These are phyloP conservation scores for Macaca nemestrina DNA, from an alignment of 2,113 vertebrate genomes.

Conservation along the genomic window DNA sequence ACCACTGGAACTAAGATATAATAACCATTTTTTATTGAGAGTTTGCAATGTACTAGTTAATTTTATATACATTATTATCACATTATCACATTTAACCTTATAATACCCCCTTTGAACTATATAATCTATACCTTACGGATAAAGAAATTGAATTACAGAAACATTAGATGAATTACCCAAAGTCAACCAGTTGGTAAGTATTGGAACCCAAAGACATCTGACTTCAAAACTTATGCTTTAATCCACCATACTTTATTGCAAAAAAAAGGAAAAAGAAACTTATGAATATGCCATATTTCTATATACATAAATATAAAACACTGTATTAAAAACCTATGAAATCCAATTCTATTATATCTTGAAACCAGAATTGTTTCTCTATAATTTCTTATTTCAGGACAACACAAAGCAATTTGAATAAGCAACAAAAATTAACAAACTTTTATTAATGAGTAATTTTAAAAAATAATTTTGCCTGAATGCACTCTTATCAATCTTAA, in stretches of 20 bases:
- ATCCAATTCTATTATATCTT: neutral
- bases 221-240: neutral
- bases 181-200: neutral
- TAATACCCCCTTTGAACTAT: neutral
- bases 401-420: neutral
- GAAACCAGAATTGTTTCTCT: neutral
- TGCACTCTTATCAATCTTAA: neutral
- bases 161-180: neutral
- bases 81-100: neutral
- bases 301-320: neutral
- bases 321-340: neutral
- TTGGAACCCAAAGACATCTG: neutral
- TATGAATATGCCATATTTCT: neutral
- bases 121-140: neutral
- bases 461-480: slow-evolving; percentile 2
- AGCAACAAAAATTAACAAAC: neutral
- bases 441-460: neutral
- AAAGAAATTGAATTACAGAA: neutral
- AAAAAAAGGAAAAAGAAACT: slow-evolving; percentile 29
- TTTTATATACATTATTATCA: neutral
- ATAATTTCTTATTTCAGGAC: neutral
- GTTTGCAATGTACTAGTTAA: neutral
- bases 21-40: neutral
- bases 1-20: neutral
- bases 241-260: neutral